Base-by-base conservation (phyloP, 1,140 invertebrate genomes). In the Danaus melanippus region DNA sequence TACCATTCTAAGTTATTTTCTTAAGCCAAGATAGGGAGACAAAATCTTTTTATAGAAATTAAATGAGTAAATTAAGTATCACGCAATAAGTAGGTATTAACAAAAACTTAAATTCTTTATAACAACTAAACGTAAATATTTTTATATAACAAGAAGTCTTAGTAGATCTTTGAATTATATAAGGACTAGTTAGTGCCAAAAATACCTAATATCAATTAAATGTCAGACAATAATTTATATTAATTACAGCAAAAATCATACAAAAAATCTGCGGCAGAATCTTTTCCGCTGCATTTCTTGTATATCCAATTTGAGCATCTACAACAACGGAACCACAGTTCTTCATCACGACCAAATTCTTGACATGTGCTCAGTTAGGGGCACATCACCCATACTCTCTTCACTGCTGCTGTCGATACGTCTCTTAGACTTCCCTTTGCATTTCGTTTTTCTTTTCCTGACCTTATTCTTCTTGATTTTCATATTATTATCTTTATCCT, bases 391-490 rank as follows among this genome's bases (percentile, higher is more conserved):
- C 48, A 41, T 50, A 9, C 50, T 52, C 12, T 52, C 50, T 21
- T 52, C 50, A 44, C 50, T 52, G 50, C 50, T 52, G 50, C 41
- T 50, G 39, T 50, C 48, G n/a, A 52, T 43, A 8, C 8, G 9
- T 52, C 17, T 52, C 9, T 52, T 52, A 43, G 42, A 52, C 42
- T 52, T 52, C 10, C 48, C 48, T 52, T 52, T 52, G 41, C 50
- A 12, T 52, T 52, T 52, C 41, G 11, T 1, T 52, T 44, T 52
- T 52, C 50, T 15, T 52, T 11, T 17, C 48, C 21, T 50, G 48
- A 50, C 32, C 21, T 50, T 50, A 40, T 50, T 50, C 48, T 50
- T 50, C 2, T 50, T 11, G 48, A 17, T 50, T 50, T 50, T 50
- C 48, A 50, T 50, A 50, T 50, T 50, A 50, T 50, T n/a, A n/a